phyloP scores from a whole-genome alignment of 2,888 invertebrate genomes.

The Apamea monoglypha region DNA sequence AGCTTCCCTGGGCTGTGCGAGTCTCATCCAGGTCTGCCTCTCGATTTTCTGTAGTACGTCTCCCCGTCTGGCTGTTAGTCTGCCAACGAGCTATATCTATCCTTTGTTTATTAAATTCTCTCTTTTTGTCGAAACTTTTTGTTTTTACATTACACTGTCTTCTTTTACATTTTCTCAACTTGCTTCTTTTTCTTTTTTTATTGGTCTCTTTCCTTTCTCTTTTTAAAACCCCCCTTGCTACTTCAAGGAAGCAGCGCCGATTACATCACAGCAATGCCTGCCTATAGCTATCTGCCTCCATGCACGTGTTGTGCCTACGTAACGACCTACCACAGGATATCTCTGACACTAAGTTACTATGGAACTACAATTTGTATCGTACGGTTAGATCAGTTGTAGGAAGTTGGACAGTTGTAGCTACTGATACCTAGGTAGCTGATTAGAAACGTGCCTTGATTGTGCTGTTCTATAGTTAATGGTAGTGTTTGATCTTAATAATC shows the following conservation, averaged over 20 bases:
- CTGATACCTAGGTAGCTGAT: constrained; percentile 38
- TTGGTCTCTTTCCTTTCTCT: neutral
- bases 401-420: constrained; percentile 37
- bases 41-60: too few species aligned
- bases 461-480: neutral
- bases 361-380: constrained; percentile 39
- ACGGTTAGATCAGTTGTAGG: neutral
- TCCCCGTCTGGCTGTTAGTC: too few species aligned
- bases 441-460: constrained; percentile 14
- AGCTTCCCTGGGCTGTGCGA: too few species aligned
- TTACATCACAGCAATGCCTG: neutral
- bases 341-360: constrained; percentile 27
- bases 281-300: neutral
- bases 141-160: too few species aligned
- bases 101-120: too few species aligned
- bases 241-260: neutral
- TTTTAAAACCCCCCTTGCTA: neutral
- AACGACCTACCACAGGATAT: constrained; percentile 31
- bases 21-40: too few species aligned
- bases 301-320: constrained; percentile 16
- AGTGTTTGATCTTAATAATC: neutral
- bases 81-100: too few species aligned
- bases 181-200: too few species aligned
- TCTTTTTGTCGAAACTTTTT: too few species aligned
- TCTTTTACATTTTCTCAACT: too few species aligned